phyloP scores from a whole-genome alignment of 2,797 vertebrate genomes.

The Hybognathus amarus region DNA sequence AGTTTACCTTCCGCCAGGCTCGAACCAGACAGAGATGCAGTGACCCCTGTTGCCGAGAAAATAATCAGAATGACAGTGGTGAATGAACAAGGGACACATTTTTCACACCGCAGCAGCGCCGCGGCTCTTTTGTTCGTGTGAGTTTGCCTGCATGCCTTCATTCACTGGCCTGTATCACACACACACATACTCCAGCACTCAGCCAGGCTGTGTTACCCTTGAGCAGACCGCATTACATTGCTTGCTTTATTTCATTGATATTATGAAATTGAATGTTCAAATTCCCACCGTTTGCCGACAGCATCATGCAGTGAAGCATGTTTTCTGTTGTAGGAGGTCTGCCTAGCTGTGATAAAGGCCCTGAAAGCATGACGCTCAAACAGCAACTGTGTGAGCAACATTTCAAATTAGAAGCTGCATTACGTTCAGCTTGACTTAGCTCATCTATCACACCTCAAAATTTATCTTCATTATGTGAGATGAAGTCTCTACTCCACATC shows the following conservation, averaged over 20 bases:
- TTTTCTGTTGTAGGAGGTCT: slow-evolving; percentile 59
- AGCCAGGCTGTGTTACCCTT: slow-evolving; percentile 3
- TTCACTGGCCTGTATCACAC: not conserved
- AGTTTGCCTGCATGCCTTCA: slow-evolving; percentile 1
- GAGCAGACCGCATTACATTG: not conserved
- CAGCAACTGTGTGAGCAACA: slow-evolving; percentile 59
- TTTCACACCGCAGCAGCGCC: not conserved
- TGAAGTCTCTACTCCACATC: slow-evolving; percentile 48
- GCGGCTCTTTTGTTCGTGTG: slow-evolving; percentile 5
- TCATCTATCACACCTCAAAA: slow-evolving; percentile 57
- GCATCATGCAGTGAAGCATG: slow-evolving; percentile 42
- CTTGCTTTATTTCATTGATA: slow-evolving; percentile 7
- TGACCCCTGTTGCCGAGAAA: slow-evolving; percentile 74
- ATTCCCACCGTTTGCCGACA: slow-evolving; percentile 17
- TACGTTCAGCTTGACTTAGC: slow-evolving; percentile 58
- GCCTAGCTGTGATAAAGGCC: slow-evolving; percentile 51
- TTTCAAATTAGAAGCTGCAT: slow-evolving; percentile 67
- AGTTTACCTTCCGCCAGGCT: slow-evolving; percentile 76
- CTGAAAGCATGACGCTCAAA: slow-evolving; percentile 50
- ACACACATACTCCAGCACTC: not conserved
- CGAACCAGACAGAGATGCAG: slow-evolving; percentile 68
- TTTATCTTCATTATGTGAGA: slow-evolving; percentile 63
- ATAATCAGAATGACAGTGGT: slow-evolving; percentile 42
- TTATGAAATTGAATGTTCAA: slow-evolving; percentile 38
- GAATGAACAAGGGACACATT: slow-evolving; percentile 34